Conservation (phyloP, 2,797 vertebrate species). For the Gephyroberyx darwinii region DNA sequence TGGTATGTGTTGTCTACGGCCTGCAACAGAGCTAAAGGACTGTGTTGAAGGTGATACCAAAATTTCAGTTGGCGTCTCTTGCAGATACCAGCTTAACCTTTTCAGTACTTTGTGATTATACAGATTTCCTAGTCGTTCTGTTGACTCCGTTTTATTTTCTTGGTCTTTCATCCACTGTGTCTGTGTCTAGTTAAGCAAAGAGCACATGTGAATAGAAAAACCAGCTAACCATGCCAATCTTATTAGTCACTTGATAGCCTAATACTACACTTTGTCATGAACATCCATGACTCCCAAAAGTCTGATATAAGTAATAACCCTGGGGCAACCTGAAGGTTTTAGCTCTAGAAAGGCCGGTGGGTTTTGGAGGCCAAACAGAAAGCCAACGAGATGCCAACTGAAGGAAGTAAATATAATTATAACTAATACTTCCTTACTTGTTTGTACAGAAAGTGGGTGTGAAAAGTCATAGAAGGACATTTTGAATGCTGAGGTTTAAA, state of each 20-base stretch:
- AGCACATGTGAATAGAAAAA: background rate
- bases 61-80: slow-evolving; percentile 52
- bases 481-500: slow-evolving; percentile 19
- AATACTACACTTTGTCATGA: background rate
- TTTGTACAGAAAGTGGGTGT: slow-evolving; percentile 18
- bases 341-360: background rate
- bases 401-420: slow-evolving; percentile 8
- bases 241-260: background rate
- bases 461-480: slow-evolving; percentile 24
- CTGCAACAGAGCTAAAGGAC: slow-evolving; percentile 20
- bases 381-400: slow-evolving; percentile 1
- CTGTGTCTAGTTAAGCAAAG: background rate
- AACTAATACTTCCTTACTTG: slow-evolving; percentile 19
- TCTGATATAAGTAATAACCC: background rate
- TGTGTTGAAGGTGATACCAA: slow-evolving; percentile 23
- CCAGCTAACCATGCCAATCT: background rate
- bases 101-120: slow-evolving; percentile 53
- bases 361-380: background rate
- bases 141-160: no score
- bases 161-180: background rate
- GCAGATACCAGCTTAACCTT: slow-evolving; percentile 57
- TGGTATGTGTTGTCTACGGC: slow-evolving; percentile 1
- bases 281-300: background rate
- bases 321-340: background rate
- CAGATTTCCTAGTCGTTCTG: no score